phyloP scores from a whole-genome alignment of 2,888 invertebrate genomes.

The Agrypnus murinus region DNA sequence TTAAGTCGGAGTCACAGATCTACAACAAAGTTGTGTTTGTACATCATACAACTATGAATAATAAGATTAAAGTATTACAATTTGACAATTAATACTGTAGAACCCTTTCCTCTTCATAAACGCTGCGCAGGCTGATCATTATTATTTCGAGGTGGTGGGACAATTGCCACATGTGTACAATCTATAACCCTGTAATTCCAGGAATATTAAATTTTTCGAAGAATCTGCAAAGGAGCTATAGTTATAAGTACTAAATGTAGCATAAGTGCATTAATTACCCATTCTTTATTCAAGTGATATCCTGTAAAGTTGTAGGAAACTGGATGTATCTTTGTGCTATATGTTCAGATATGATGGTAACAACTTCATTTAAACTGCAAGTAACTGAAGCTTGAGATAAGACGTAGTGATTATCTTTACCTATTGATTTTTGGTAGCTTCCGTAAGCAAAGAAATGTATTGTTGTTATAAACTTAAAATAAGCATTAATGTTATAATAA shows the following conservation, averaged over 20 bases:
- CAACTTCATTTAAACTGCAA: not conserved
- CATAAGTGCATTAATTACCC: not conserved
- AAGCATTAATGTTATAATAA: not conserved
- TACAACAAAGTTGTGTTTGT: not conserved
- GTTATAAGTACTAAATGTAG: not conserved
- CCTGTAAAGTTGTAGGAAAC: not conserved
- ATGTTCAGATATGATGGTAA: not conserved
- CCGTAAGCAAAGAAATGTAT: slow-evolving; percentile 4
- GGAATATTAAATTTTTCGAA: slow-evolving; percentile 7
- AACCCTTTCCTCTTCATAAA: slow-evolving; percentile 1
- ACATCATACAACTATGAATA: not conserved
- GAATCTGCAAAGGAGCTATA: not conserved
- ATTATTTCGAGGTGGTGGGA: not conserved
- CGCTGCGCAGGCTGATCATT: not conserved
- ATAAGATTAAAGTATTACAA: not conserved
- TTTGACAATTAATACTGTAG: slow-evolving; percentile 5
- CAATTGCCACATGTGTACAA: not conserved
- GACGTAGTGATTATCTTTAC: not conserved
- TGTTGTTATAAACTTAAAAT: not conserved
- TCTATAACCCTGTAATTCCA: not conserved
- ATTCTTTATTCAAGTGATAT: not conserved
- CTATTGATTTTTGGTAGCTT: not conserved
- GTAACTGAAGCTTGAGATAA: not conserved
- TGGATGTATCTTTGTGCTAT: not conserved
- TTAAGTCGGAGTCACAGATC: not conserved